A percentile compares a stretch with the other conserved stretches of the same genome.
Evolutionary conservation across 2,888 invertebrate species (phyloP).

Genomic region (Rotaria socialis): DNA sequence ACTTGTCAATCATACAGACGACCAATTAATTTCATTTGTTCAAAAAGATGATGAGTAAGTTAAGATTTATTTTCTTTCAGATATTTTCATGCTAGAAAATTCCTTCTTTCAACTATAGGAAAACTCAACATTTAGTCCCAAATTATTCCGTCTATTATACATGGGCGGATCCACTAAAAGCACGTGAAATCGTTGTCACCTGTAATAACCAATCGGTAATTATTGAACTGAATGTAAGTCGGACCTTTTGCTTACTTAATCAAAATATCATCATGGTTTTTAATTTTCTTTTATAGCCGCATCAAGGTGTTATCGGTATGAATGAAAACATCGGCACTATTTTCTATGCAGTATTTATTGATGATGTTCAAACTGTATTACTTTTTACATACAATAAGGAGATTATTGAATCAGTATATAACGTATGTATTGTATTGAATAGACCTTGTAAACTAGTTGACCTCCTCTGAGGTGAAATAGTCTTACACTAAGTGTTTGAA

Average conservation of each 20-base stretch:
- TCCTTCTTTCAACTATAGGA: not conserved
- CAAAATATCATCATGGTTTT: no score
- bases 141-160: slow-evolving; percentile 64
- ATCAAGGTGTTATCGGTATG: slow-evolving; percentile 54
- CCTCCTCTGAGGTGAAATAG: no score
- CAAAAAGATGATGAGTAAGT: slow-evolving; percentile 54
- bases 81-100: no score
- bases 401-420: not conserved
- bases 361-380: slow-evolving; percentile 84
- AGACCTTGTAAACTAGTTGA: no score
- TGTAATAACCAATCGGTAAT: slow-evolving; percentile 57
- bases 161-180: slow-evolving; percentile 62
- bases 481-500: no score
- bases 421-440: no score
- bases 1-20: slow-evolving; percentile 75
- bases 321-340: slow-evolving; percentile 65
- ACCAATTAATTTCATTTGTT: slow-evolving; percentile 65
- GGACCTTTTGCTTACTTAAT: no score
- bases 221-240: not conserved
- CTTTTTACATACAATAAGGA: slow-evolving; percentile 70
- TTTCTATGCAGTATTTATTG: slow-evolving; percentile 83
- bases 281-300: slow-evolving; percentile 27
- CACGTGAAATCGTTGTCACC: slow-evolving; percentile 61
- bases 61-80: not conserved
- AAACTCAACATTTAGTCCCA: slow-evolving; percentile 56